Base-by-base conservation (phyloP, 2,888 invertebrate genomes). In the Drosophila tanythrix region DNA sequence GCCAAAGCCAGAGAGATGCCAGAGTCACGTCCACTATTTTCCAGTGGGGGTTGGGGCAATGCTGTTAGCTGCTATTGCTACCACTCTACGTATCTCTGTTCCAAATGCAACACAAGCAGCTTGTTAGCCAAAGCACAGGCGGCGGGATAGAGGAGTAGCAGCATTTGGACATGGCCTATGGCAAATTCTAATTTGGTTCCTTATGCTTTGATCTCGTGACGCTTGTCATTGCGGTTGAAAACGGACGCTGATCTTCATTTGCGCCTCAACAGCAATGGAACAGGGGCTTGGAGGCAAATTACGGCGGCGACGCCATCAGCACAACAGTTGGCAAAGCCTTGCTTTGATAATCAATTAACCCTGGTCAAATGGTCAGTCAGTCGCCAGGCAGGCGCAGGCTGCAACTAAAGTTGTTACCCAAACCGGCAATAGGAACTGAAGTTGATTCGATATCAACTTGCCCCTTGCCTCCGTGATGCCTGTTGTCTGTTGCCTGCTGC, bases 201-300 rank as follows among this genome's bases (percentile, higher is more conserved):
- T 79, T 71, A 73, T 76, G 84, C 84, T 82, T 88, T 88, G 88
- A 89, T 85, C 85, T 85, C 86, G 83, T 88, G 90, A 89, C 88
- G 90, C 81, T 86, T 85, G 85, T 88, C 85, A 85, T 86, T 87
- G 71, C 56, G 74, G 66, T 69, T 58, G 53, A 59, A 59, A 57
- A 35, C 63, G 55, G 48, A 60, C 66, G 55, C 59, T 69, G 68
- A 66, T 82, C 80, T 81, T 83, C 74, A 77, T 74, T 69, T 70
- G 74, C 70, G 70, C 66, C 63, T 56, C 50, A 58, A 56, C 74
- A 50, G 53, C 25, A 56, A 50, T 61, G 60, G 25, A 15, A 25
- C 38, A 15, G 31, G 33, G 27, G 11, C 0, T 18, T 25, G 21
- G 35, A 38, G 70, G 50, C 15, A 25, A 51, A 59, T 62, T 55